Conservation (phyloP, 2,888 invertebrate species). For the Eilema caniola region DNA sequence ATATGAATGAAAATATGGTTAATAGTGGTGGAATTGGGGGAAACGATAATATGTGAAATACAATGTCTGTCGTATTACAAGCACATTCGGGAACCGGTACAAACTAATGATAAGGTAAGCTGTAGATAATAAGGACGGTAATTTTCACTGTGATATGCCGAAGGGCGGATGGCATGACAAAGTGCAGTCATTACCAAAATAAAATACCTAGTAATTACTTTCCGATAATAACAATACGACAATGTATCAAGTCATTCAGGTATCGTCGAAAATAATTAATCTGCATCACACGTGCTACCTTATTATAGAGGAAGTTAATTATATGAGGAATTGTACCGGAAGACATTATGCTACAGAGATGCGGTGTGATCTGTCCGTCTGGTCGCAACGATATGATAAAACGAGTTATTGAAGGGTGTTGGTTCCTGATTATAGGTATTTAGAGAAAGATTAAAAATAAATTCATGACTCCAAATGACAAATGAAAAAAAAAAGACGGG, state of each 20-base stretch:
- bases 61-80: not conserved
- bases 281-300: constrained; percentile 42
- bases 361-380: constrained; percentile 20
- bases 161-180: not conserved
- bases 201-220: constrained; percentile 6
- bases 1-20: no score
- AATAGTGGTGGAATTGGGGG: no score
- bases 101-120: not conserved
- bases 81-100: not conserved
- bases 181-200: constrained; percentile 14
- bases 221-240: constrained; percentile 11
- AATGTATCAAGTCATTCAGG: constrained; percentile 27
- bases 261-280: constrained; percentile 44
- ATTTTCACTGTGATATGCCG: not conserved
- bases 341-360: constrained; percentile 37
- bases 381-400: constrained; percentile 25
- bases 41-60: no score
- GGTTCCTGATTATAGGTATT: constrained; percentile 14
- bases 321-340: constrained; percentile 48
- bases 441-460: constrained; percentile 10
- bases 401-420: constrained; percentile 11
- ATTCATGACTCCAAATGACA: not conserved
- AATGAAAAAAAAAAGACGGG: no score
- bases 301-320: constrained; percentile 50
- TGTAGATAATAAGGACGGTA: not conserved